Conservation (phyloP, 2,888 invertebrate genomes). For the Antheraea yamamai region DNA sequence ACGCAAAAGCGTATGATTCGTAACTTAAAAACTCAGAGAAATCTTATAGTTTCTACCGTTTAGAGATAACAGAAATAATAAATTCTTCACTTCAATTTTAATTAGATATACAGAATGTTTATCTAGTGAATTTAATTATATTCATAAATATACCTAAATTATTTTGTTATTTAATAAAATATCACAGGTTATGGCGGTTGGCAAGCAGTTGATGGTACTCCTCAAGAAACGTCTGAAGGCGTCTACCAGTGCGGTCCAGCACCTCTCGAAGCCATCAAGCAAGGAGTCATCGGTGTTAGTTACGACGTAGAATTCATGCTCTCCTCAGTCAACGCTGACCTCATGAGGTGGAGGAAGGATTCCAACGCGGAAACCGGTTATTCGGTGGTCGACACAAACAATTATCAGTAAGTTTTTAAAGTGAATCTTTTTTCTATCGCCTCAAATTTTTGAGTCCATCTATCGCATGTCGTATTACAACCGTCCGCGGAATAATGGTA, state of each 20-base stretch:
- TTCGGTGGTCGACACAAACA: slow-evolving; percentile 86
- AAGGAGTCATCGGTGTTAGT: slow-evolving; percentile 88
- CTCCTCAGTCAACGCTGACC: slow-evolving; percentile 92
- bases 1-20: too few species aligned
- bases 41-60: too few species aligned
- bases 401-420: slow-evolving; percentile 84
- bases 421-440: neutral
- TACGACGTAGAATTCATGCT: slow-evolving; percentile 90
- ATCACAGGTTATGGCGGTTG: slow-evolving; percentile 90
- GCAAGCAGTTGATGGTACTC: slow-evolving; percentile 94
- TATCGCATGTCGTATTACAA: too few species aligned
- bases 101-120: too few species aligned
- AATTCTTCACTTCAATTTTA: too few species aligned
- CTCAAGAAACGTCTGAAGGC: slow-evolving; percentile 89
- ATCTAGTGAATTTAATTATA: too few species aligned
- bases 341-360: slow-evolving; percentile 89
- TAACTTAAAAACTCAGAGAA: too few species aligned
- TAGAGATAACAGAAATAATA: too few species aligned
- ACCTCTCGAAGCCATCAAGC: slow-evolving; percentile 88
- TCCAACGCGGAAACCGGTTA: slow-evolving; percentile 84
- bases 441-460: too few species aligned
- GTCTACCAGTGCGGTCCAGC: slow-evolving; percentile 91
- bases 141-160: neutral
- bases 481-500: too few species aligned
- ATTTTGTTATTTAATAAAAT: neutral